Evolutionary conservation across 2,113 vertebrate species (phyloP), one percentile per base, ranked within the genome.

Genomic region (Excalfactoria chinensis): DNA sequence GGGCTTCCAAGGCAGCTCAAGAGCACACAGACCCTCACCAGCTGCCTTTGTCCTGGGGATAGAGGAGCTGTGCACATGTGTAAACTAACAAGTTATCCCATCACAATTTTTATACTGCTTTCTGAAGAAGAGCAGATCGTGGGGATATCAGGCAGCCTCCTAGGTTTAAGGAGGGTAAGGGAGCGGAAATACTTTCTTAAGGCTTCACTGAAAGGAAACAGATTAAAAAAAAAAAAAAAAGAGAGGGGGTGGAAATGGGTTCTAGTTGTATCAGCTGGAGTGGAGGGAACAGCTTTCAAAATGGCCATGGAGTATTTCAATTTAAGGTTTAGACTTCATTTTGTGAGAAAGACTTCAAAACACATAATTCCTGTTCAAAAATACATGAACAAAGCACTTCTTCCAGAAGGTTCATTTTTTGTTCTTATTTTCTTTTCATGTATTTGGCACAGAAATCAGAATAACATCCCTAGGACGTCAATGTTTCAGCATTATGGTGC

Each of bases 121-220:
- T 79, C 76, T 19, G 37, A 81, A 68, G 34, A 43, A 48, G 43
- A 74, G 6, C 20, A 80, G 59, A 86, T 46, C 1, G 5, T 73
- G 73, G 20, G 32, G 51, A 64, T 85, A 73, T 67, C 80, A 44
- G 56, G 88, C 79, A 92, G 83, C 25, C 63, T 91, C 56, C 48
- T 22, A 20, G 10, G 6, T 64, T 77, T 69, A 71, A 68, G 72
- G 22, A 93, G 79, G 48, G 55, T 0, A 44, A 69, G 84, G 68
- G 73, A 85, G 63, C 0, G 30, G 89, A 96, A 95, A 94, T 89
- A 51, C 15, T 94, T 96, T 93, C 82, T 71, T 86, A 46, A 64
- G 63, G 37, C 32, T 91, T 88, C 78, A 66, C 64, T 86, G 85
- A 94, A 92, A 44, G 68, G 84, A 93, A 95, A 64, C 56, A 86